A percentile compares a stretch with the other conserved stretches of the same genome.
These are phyloP conservation scores for Mareca penelope DNA, from an alignment of 2,797 vertebrate species.

Conservation along the genomic window DNA sequence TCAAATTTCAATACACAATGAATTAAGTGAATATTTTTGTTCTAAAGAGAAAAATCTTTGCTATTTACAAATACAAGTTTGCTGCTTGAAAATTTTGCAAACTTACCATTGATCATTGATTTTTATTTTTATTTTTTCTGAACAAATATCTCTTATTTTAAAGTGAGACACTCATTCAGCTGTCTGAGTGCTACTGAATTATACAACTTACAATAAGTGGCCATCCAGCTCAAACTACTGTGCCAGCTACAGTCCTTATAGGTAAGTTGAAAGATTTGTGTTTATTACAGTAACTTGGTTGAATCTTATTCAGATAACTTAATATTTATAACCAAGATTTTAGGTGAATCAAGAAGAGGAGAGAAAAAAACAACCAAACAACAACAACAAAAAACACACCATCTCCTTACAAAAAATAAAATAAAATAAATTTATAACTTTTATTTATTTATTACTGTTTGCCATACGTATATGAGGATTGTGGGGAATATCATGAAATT, in stretches of 20 bases:
- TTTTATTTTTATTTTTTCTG: neutral
- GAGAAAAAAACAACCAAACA: no score
- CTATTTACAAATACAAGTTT: neutral
- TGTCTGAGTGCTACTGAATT: neutral
- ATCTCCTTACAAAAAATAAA: no score
- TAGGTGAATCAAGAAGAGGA: neutral
- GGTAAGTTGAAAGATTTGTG: no score
- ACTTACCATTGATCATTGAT: neutral
- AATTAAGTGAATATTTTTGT: neutral
- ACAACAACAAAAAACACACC: no score
- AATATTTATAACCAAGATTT: neutral
- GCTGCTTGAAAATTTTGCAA: neutral
- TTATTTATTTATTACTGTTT: neutral
- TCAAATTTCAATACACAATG: neutral
- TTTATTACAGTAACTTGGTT: neutral
- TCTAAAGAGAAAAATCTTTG: neutral
- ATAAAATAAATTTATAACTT: no score
- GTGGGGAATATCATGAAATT: neutral
- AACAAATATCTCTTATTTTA: neutral
- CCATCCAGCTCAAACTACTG: neutral
- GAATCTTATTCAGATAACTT: neutral
- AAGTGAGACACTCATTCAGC: neutral
- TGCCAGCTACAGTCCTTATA: neutral
- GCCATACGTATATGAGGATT: neutral
- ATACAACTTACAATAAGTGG: neutral